Evolutionary conservation across 2,113 vertebrate genomes (phyloP).

Genomic region (Cheilinus undulatus): DNA sequence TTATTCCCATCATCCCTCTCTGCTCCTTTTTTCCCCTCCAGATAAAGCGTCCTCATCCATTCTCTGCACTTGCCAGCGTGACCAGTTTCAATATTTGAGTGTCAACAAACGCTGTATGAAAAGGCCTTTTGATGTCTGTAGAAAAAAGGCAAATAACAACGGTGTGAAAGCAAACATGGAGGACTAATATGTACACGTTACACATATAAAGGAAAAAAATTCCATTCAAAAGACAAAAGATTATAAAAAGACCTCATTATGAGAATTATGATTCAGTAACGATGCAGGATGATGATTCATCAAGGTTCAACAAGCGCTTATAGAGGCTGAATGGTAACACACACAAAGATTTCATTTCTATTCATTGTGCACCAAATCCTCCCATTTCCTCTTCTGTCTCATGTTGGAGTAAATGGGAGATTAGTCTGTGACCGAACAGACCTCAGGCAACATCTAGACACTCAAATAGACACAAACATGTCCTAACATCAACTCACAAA

Average conservation of each 20-base stretch:
- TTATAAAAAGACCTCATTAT: not conserved
- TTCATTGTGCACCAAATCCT: conserved; percentile 53
- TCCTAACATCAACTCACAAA: not conserved
- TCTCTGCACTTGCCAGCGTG: not conserved
- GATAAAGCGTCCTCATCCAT: not conserved
- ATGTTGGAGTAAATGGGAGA: conserved; percentile 56
- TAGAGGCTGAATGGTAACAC: not conserved
- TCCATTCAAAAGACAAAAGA: not conserved
- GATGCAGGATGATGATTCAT: not conserved
- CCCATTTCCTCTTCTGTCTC: conserved; percentile 47
- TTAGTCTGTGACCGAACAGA: conserved; percentile 26
- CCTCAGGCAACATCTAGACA: conserved; percentile 28
- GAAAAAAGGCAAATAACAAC: not conserved
- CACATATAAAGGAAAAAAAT: not conserved
- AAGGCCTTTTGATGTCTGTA: conserved; percentile 32
- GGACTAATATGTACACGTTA: conserved; percentile 14
- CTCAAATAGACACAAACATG: conserved; percentile 8
- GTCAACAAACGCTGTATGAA: conserved; percentile 26
- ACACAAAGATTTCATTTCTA: conserved; percentile 34
- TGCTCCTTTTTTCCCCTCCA: not conserved
- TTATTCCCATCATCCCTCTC: not conserved
- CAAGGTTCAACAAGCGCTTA: conserved; percentile 20
- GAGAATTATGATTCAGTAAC: not conserved
- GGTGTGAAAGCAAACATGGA: conserved; percentile 28
- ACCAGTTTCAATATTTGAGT: conserved; percentile 4